These are phyloP conservation scores for Myodes glareolus DNA, from an alignment of 2,113 vertebrate genomes.

Conservation along the genomic window DNA sequence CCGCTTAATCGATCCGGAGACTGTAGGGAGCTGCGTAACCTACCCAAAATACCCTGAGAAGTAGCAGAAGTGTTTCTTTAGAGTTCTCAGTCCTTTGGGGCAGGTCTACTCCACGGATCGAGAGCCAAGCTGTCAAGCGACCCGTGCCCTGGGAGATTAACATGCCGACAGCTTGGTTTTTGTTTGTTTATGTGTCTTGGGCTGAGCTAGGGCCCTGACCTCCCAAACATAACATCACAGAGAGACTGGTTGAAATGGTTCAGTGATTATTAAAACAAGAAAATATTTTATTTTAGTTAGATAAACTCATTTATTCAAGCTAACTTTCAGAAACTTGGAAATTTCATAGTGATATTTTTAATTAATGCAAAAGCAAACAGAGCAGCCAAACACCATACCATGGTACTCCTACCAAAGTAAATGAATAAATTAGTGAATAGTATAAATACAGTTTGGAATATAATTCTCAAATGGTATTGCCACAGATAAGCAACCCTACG, in stretches of 20 bases:
- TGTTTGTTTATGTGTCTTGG: neutral
- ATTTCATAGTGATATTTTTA: neutral
- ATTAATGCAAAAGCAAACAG: slow-evolving; percentile 2
- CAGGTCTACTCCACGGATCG: neutral
- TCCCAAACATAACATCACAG: neutral
- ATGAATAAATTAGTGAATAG: neutral
- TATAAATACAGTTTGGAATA: neutral
- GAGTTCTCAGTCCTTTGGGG: neutral
- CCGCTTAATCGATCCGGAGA: neutral
- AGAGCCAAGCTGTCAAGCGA: neutral
- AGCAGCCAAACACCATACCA: neutral
- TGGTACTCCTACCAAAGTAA: neutral
- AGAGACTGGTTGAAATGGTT: slow-evolving; percentile 7
- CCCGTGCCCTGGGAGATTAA: neutral
- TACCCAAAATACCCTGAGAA: neutral
- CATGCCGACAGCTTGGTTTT: neutral
- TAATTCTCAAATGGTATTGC: slow-evolving; percentile 7
- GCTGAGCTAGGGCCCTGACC: neutral
- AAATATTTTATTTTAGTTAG: slow-evolving; percentile 26
- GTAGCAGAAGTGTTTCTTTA: neutral
- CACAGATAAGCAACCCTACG: neutral
- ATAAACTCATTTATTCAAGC: neutral
- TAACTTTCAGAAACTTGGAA: slow-evolving; percentile 17
- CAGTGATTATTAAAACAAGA: neutral
- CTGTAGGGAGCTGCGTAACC: neutral